These are phyloP conservation scores for Pogona vitticeps DNA, from an alignment of 2,113 vertebrate genomes.

Conservation along the genomic window DNA sequence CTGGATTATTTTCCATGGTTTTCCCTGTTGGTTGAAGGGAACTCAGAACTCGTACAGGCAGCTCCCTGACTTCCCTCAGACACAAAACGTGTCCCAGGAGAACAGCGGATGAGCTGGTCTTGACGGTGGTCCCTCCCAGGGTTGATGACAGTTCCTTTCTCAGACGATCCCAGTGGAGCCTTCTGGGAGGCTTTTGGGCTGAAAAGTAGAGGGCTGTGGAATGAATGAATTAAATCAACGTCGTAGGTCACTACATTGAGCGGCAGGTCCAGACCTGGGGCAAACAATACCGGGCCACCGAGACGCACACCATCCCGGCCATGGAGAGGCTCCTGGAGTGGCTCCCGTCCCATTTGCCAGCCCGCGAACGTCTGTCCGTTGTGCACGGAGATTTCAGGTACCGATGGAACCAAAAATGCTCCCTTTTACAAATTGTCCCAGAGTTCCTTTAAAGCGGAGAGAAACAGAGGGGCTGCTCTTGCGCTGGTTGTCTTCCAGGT, in stretches of 20 bases:
- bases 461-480: neutral
- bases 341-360: constrained; percentile 81
- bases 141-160: neutral
- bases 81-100: neutral
- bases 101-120: neutral
- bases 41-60: too few species aligned
- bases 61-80: neutral
- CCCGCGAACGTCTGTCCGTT: constrained; percentile 66
- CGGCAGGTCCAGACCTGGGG: constrained; percentile 78
- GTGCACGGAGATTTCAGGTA: constrained; percentile 87
- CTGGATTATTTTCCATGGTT: neutral
- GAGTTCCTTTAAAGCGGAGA: too few species aligned
- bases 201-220: neutral
- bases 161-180: neutral
- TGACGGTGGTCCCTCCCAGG: neutral
- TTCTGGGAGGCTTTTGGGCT: too few species aligned
- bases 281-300: constrained; percentile 76
- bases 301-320: constrained; percentile 70
- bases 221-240: neutral
- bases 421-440: neutral
- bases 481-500: neutral
- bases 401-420: neutral
- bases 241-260: constrained; percentile 75
- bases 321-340: constrained; percentile 85
- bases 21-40: neutral